Percentiles rank a stretch among this genome's conserved stretches.
These are phyloP conservation scores for Oncorhynchus masou DNA, from an alignment of 2,113 vertebrate genomes.

Conservation along the genomic window DNA sequence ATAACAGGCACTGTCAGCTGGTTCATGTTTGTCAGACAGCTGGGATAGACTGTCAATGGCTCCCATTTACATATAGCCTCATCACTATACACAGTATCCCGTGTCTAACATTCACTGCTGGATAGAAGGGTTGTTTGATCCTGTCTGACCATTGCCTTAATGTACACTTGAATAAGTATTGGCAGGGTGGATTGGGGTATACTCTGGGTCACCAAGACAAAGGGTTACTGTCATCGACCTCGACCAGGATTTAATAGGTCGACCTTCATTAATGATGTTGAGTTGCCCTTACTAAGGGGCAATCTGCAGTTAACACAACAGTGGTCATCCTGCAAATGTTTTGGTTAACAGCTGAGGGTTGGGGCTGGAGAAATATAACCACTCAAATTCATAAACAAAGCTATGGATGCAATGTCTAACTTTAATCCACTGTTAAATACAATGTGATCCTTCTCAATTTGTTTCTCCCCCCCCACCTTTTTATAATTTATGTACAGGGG, in stretches of 20 bases:
- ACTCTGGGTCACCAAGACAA: neutral
- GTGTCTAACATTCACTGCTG: neutral
- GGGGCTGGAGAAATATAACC: too few species aligned
- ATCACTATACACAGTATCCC: neutral
- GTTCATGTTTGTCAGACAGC: constrained; percentile 26
- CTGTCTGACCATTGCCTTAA: neutral
- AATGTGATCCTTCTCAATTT: too few species aligned
- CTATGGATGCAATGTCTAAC: too few species aligned
- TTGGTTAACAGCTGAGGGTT: too few species aligned
- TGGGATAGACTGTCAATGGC: constrained; percentile 21
- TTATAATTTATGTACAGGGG: too few species aligned
- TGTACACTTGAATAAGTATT: neutral
- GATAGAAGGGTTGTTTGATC: neutral
- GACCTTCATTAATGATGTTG: too few species aligned
- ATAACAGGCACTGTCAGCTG: constrained; percentile 11
- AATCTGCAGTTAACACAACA: too few species aligned
- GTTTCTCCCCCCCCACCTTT: too few species aligned
- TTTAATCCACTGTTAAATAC: too few species aligned
- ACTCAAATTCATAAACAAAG: too few species aligned
- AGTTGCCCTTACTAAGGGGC: too few species aligned
- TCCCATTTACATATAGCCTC: neutral
- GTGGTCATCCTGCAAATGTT: too few species aligned
- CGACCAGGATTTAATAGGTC: neutral
- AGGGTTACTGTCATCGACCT: neutral
- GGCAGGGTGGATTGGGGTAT: neutral